phyloP scores from a whole-genome alignment of 2,113 vertebrate genomes.

The Pomatorhinus ruficollis region DNA sequence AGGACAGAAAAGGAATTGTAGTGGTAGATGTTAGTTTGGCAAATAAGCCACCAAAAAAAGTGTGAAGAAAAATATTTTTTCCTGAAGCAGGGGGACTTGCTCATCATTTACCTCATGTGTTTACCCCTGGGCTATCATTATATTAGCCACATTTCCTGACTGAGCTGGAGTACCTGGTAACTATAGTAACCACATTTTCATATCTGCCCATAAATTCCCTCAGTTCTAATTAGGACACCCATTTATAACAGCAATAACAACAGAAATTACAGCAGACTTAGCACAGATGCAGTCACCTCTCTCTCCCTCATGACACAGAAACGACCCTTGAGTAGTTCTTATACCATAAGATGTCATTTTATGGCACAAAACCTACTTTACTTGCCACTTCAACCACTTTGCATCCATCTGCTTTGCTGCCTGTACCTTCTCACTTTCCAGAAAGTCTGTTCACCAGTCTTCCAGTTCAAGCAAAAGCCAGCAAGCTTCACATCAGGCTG shows the following conservation, averaged over 20 bases:
- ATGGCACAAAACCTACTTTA: not conserved
- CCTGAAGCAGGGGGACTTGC: not conserved
- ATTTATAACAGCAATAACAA: conserved; percentile 47
- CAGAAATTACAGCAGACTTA: not conserved
- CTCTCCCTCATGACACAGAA: not conserved
- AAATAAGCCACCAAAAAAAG: not conserved
- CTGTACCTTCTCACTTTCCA: not conserved
- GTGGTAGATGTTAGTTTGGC: not conserved
- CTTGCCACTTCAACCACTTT: not conserved
- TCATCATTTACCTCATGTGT: conserved; percentile 36
- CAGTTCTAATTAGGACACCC: conserved; percentile 50
- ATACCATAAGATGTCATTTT: not conserved
- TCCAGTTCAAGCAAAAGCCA: not conserved
- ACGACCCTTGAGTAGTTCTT: not conserved
- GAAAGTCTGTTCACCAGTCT: not conserved
- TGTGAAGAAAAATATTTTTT: not conserved
- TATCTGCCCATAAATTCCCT: conserved; percentile 55
- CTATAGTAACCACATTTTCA: conserved; percentile 65
- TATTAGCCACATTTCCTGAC: conserved; percentile 21
- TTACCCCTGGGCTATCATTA: conserved; percentile 58
- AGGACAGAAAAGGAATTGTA: not conserved
- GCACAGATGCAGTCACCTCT: not conserved
- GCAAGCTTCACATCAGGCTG: not conserved
- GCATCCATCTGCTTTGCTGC: not conserved
- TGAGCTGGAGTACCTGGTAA: conserved; percentile 57